A percentile compares a stretch with the other conserved stretches of the same genome.
Conservation (phyloP, 2,113 vertebrate genomes). For the Limnothrissa miodon region DNA sequence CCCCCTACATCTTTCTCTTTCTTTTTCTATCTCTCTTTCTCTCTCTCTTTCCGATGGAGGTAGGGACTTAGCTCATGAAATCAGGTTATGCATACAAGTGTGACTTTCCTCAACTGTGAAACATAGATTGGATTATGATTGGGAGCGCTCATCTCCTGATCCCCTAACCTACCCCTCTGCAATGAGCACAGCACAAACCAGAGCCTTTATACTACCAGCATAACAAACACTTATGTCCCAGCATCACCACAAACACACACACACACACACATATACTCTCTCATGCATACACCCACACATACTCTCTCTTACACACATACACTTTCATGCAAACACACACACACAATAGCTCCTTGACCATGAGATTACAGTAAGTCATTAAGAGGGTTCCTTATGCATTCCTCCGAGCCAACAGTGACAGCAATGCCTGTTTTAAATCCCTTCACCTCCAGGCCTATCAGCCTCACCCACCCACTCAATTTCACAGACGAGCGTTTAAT, state of each 20-base stretch:
- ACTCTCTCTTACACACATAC: background rate
- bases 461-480: constrained; percentile 24
- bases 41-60: background rate
- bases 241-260: background rate
- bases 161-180: background rate
- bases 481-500: constrained; percentile 23
- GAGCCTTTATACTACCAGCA: background rate
- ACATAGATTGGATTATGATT: background rate
- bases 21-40: background rate
- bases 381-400: background rate
- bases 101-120: background rate
- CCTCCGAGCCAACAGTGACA: background rate
- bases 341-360: background rate
- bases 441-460: background rate
- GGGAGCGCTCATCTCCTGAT: background rate
- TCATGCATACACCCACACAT: background rate
- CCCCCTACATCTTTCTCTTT: background rate
- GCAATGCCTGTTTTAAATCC: background rate
- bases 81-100: background rate
- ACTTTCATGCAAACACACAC: background rate
- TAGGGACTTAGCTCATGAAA: background rate
- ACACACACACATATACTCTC: background rate
- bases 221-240: background rate
- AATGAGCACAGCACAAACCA: background rate
- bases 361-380: constrained; percentile 15